Conservation (phyloP, 2,888 invertebrate genomes). For the Pandemis corylana region DNA sequence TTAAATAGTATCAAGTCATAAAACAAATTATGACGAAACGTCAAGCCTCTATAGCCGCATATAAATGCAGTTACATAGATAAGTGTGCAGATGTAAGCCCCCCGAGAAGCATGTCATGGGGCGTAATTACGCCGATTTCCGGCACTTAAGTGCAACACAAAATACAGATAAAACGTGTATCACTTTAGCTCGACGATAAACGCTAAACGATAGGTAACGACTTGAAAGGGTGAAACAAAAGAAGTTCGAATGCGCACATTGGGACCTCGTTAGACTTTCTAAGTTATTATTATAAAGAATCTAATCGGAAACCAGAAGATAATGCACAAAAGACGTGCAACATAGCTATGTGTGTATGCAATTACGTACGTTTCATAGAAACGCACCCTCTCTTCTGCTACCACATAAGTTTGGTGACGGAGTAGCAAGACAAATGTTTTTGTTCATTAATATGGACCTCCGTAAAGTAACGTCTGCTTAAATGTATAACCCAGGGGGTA, state of each 20-base stretch:
- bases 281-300: too few relatives aligned
- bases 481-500: background rate
- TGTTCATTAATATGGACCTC: too few relatives aligned
- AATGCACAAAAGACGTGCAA: too few relatives aligned
- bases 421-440: background rate
- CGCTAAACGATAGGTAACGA: conserved; percentile 54
- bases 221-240: conserved; percentile 29
- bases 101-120: conserved; percentile 58
- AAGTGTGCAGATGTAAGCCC: conserved; percentile 47
- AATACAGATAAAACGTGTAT: conserved; percentile 52
- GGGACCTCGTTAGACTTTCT: background rate
- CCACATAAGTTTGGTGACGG: background rate
- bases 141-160: conserved; percentile 65
- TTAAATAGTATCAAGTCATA: background rate
- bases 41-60: conserved; percentile 2
- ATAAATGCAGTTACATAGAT: conserved; percentile 29
- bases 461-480: too few relatives aligned
- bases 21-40: conserved; percentile 1
- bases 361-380: too few relatives aligned
- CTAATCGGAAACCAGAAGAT: too few relatives aligned
- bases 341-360: too few relatives aligned
- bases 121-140: conserved; percentile 69
- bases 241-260: background rate
- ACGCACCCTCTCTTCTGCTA: too few relatives aligned
- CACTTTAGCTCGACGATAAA: conserved; percentile 49